Evolutionary conservation across 2,797 vertebrate genomes (phyloP).

Genomic region (Phataginus tetradactyla): DNA sequence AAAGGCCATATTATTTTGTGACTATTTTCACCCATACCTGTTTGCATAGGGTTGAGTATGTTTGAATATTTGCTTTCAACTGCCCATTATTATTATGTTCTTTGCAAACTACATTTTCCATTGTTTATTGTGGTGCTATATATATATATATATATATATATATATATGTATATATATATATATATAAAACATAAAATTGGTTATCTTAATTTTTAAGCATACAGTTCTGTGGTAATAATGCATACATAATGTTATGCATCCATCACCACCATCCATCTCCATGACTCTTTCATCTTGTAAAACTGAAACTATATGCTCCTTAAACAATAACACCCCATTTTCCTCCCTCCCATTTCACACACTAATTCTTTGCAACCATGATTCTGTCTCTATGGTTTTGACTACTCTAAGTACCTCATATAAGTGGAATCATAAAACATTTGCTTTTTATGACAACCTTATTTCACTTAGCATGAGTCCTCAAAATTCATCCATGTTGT

Average conservation of each 20-base stretch:
- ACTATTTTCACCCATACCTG: not conserved
- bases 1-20: not conserved
- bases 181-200: not conserved
- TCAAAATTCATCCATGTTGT: not conserved
- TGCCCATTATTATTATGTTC: not conserved
- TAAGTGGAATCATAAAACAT: not conserved
- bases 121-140: not conserved
- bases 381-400: not conserved
- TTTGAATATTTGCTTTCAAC: not conserved
- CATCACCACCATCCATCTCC: not conserved
- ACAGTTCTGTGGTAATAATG: not conserved
- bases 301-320: not conserved
- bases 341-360: not conserved
- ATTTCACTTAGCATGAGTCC: not conserved
- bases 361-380: not conserved
- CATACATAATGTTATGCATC: not conserved
- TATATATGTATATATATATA: not conserved
- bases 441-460: not conserved
- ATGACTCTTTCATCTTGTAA: not conserved
- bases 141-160: not conserved
- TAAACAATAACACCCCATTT: not conserved
- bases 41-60: not conserved
- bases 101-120: not conserved
- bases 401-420: not conserved
- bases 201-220: not conserved